Base-by-base conservation (phyloP, 2,888 invertebrate genomes). In the Globia sparganii region DNA sequence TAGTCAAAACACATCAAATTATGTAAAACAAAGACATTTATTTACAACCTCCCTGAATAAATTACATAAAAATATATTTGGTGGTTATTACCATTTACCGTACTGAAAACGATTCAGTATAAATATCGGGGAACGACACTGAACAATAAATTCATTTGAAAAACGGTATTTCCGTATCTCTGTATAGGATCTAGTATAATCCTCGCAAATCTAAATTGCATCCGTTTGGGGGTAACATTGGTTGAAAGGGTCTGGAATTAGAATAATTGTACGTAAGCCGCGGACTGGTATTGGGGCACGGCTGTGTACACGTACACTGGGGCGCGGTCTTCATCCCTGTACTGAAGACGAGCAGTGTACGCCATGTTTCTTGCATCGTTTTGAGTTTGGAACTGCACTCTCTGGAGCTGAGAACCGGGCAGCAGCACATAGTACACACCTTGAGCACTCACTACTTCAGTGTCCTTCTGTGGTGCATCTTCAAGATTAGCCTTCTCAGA, bases 371-470 rank as follows among this genome's bases (percentile, higher is more conserved):
- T 92, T 9, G 94, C 43, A 62, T 96, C 96, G 66, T 96, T 96
- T 78, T 95, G 93, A 0, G 97, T 97, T 78, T 97, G 95, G 93
- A 97, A 98, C 86, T 96, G 97, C 25, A 98, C 97, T 77, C 97
- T 96, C 87, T 98, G 98, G 4, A 98, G 95, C 83, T 97, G 96
- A 5, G 97, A 97, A 79, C 95, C 97, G 4, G 97, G 97, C 81
- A 98, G 95, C 59, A 97, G 97, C 13, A 98, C 96, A 91, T 97
- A 98, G 91, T 98, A 98, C 46, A 97, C 97, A 11, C 97, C 97
- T 86, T 94, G 93, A 68, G 92, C 89, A 79, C 91, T 95, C 37
- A 97, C 90, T 9, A 96, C 92, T 74, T 95, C 95, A 71, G 93
- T 91, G 25, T 94, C 94, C 2, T 90, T 91, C 68, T 94, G 92